Evolutionary conservation across 2,888 invertebrate species (phyloP).

Genomic region (Dicroscelio sp.): DNA sequence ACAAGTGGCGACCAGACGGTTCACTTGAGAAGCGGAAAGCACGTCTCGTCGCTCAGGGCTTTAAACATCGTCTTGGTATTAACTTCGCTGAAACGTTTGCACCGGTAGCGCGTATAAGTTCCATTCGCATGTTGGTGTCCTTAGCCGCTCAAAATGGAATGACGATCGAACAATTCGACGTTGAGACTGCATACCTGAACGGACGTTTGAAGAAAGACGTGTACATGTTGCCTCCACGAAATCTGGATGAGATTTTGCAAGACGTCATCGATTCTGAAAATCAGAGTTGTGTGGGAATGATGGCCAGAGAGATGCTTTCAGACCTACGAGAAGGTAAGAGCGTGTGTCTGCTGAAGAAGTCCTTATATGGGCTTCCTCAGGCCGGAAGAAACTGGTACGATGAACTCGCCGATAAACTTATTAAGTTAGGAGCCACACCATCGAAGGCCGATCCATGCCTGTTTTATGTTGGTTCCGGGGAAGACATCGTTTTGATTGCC

Average conservation of each 20-base stretch:
- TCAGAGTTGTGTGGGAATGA: background rate
- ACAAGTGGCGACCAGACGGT: background rate
- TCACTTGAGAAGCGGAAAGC: slow-evolving; percentile 27
- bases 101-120: background rate
- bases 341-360: background rate
- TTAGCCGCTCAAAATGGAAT: slow-evolving; percentile 34
- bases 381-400: background rate
- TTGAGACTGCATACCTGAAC: slow-evolving; percentile 50
- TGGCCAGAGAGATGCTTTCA: background rate
- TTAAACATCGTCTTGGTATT: slow-evolving; percentile 41
- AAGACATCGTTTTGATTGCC: background rate
- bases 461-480: background rate
- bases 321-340: background rate
- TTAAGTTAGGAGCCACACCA: background rate
- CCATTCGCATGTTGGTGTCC: slow-evolving; percentile 24
- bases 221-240: slow-evolving; percentile 47
- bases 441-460: background rate
- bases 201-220: slow-evolving; percentile 53
- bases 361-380: background rate
- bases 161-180: slow-evolving; percentile 55
- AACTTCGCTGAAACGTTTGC: slow-evolving; percentile 31
- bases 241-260: slow-evolving; percentile 3
- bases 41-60: slow-evolving; percentile 58
- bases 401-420: background rate
- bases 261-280: background rate